Base-by-base conservation (phyloP, 2,797 vertebrate species). In the Anabacerthia variegaticeps region DNA sequence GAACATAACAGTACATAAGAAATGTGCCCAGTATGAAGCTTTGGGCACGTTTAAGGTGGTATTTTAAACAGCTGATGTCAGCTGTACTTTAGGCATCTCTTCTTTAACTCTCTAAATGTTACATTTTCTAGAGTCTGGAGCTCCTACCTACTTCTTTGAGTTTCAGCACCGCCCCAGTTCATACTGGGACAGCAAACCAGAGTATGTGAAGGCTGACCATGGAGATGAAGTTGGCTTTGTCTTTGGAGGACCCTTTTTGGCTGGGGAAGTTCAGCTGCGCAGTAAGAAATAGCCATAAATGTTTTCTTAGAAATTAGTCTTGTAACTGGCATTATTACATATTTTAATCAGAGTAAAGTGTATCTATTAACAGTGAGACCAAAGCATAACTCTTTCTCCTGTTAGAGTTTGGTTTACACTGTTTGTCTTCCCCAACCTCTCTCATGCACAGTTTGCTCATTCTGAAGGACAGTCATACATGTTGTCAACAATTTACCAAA, bases 121-220 rank as follows among this genome's bases (percentile, higher is more conserved):
- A 26, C 1, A 1, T 81, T 56, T 93, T 71, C 72, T 88, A 99
- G 99, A 98, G 52, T 97, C 96, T 13, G 98, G 97, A 28, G 97
- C 95, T 74, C 97, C 98, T 8, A 97, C 98, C 34, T 99, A 98
- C 93, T 84, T 99, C 97, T 99, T 99, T 34, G 98, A 99, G 79
- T 99, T 98, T 89, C 98, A 97, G 65, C 98, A 99, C 76, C 92
- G 93, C 1, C 94, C 98, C 17, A 97, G 92, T 51, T n/a, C 97
- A 0, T 96, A 92, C 91, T 30, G 88, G 83, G 78, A 95, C 10
- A 94, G 8, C 84, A 98, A 98, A 76, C 98, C 98, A 43, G 97
- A 96, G 82, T 99, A 98, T 82, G 99, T 99, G 87, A 99, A 98
- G 94, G 97, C 98, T 11, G 98, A 99, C 89, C 98, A 99, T 5